Evolutionary conservation across 2,113 vertebrate species (phyloP).

Genomic region (Tauraco erythrolophus): DNA sequence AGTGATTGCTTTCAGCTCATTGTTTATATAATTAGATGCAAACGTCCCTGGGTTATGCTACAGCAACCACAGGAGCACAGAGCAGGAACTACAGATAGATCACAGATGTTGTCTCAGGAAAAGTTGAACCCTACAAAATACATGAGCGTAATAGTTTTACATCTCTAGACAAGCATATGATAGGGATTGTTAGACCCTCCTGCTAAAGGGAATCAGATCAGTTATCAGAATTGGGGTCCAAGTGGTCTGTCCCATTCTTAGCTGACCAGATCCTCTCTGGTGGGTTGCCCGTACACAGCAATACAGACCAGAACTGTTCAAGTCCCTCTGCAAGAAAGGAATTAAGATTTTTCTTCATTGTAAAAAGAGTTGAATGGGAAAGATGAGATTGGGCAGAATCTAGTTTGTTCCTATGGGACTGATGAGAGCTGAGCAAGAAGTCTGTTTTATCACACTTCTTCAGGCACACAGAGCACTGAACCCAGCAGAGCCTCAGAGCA

Average conservation of each 20-base stretch:
- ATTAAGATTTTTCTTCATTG: neutral
- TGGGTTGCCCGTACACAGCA: neutral
- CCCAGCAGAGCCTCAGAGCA: neutral
- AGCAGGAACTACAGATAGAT: neutral
- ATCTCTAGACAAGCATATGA: neutral
- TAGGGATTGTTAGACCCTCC: neutral
- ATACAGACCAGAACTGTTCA: neutral
- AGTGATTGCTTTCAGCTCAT: neutral
- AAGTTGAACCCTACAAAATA: neutral
- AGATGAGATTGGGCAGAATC: neutral
- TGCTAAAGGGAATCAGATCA: neutral
- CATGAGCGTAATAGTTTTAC: neutral
- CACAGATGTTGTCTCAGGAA: neutral
- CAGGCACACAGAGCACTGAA: neutral
- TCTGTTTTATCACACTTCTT: neutral
- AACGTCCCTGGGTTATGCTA: neutral
- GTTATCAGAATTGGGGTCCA: neutral
- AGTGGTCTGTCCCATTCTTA: neutral
- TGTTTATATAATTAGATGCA: neutral
- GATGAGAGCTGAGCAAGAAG: neutral
- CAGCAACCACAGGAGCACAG: neutral
- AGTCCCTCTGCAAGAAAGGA: neutral
- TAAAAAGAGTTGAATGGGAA: neutral
- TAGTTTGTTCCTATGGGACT: neutral
- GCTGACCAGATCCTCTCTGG: neutral